A percentile compares a stretch with the other conserved stretches of the same genome.
Conservation (phyloP, 2,888 invertebrate species). For the Ischnus inquisitorius region DNA sequence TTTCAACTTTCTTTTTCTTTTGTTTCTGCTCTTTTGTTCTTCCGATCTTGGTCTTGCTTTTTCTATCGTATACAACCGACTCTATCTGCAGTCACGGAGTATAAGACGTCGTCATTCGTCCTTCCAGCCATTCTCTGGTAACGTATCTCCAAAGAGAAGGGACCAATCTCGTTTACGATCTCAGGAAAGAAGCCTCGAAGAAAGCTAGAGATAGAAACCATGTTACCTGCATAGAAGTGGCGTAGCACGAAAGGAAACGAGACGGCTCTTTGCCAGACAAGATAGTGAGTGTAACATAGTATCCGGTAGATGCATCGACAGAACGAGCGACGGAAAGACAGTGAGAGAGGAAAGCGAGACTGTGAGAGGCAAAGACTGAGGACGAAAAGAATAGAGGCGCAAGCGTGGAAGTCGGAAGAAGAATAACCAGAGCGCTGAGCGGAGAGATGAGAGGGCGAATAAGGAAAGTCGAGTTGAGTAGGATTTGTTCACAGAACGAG, state of each 20-base stretch:
- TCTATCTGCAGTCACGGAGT: conserved; percentile 58
- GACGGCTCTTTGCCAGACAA: neutral
- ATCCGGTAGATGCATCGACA: conserved; percentile 10
- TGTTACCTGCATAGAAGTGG: conserved; percentile 30
- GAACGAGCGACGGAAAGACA: conserved; percentile 47
- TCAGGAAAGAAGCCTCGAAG: conserved; percentile 60
- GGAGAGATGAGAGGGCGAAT: conserved; percentile 50
- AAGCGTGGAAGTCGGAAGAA: conserved; percentile 62
- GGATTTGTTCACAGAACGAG: conserved; percentile 34
- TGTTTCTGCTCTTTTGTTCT: neutral
- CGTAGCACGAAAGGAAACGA: conserved; percentile 9
- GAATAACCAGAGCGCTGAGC: conserved; percentile 46
- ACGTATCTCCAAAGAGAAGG: conserved; percentile 44
- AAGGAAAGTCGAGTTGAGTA: conserved; percentile 37
- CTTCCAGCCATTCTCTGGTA: conserved; percentile 8
- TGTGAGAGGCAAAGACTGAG: conserved; percentile 30
- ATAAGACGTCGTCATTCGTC: conserved; percentile 51
- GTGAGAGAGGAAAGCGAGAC: no score
- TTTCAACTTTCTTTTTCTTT: conserved; percentile 4
- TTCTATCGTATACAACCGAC: conserved; percentile 36
- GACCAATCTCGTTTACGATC: conserved; percentile 68
- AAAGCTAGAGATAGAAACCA: conserved; percentile 61
- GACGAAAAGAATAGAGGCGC: conserved; percentile 43
- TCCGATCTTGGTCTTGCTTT: conserved; percentile 33
- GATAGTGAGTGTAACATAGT: conserved; percentile 5